Evolutionary conservation across 2,113 vertebrate genomes (phyloP).

Genomic region (Anseranas semipalmata): DNA sequence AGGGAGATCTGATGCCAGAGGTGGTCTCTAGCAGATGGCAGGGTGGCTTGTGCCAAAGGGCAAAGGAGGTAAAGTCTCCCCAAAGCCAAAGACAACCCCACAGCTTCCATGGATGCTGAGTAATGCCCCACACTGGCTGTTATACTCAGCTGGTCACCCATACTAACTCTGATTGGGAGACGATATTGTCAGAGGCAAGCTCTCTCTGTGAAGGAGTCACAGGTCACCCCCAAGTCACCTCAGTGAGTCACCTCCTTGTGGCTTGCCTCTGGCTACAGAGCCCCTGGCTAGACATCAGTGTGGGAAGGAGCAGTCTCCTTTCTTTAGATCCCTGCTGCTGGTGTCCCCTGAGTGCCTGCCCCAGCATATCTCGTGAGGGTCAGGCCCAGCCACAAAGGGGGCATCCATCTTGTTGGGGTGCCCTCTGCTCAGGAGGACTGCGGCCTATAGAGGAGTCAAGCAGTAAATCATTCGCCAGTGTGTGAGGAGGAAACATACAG

Average conservation of each 20-base stretch:
- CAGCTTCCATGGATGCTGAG: not conserved
- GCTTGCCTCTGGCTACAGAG: rapidly evolving
- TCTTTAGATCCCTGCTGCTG: not conserved
- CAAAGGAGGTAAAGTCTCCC: not conserved
- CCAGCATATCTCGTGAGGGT: not conserved
- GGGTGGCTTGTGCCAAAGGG: not conserved
- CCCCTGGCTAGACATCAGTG: not conserved
- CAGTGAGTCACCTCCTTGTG: not conserved
- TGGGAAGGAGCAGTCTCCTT: not conserved
- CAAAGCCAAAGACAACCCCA: not conserved
- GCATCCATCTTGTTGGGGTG: not conserved
- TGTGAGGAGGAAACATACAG: not conserved
- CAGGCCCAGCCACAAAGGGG: not conserved
- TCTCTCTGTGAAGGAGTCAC: not conserved
- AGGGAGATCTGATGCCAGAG: not conserved
- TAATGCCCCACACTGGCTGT: not conserved
- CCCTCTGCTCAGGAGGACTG: not conserved
- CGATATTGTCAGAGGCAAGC: not conserved
- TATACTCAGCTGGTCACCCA: not conserved
- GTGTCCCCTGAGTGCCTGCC: not conserved
- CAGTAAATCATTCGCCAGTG: not conserved
- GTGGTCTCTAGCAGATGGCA: not conserved
- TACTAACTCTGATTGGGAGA: not conserved
- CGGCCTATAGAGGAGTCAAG: not conserved
- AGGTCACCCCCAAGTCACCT: not conserved